Evolutionary conservation across 2,888 invertebrate genomes (phyloP).

Genomic region (Eupithecia tripunctaria): DNA sequence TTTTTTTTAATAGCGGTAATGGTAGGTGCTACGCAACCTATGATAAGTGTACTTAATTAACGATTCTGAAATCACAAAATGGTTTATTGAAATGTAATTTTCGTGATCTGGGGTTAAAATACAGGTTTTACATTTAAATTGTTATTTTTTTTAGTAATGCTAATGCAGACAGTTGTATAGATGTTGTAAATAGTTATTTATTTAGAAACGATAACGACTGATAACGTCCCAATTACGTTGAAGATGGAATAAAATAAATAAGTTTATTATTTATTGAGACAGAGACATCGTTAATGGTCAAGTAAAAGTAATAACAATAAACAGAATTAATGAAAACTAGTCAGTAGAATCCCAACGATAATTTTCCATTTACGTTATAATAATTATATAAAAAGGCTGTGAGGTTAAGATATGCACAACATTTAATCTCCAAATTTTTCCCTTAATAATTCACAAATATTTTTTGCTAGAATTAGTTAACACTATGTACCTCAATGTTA

Average conservation of each 20-base stretch:
- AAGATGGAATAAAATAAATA: slow-evolving; percentile 23
- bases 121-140: slow-evolving; percentile 27
- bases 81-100: neutral
- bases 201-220: slow-evolving; percentile 65
- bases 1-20: slow-evolving; percentile 17
- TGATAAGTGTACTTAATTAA: slow-evolving; percentile 13
- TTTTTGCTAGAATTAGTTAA: slow-evolving; percentile 17
- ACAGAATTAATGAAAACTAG: slow-evolving; percentile 1
- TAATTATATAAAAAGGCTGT: slow-evolving; percentile 31
- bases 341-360: slow-evolving; percentile 18
- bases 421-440: slow-evolving; percentile 13
- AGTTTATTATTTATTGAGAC: no score
- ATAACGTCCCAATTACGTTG: slow-evolving; percentile 54
- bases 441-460: slow-evolving; percentile 8
- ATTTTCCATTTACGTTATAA: slow-evolving; percentile 23
- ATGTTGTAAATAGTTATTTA: slow-evolving; percentile 71
- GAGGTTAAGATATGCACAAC: slow-evolving; percentile 35
- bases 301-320: slow-evolving; percentile 6
- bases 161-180: slow-evolving; percentile 61
- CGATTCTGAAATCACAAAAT: neutral
- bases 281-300: slow-evolving; percentile 18
- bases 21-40: slow-evolving; percentile 23
- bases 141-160: slow-evolving; percentile 52
- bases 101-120: slow-evolving; percentile 50
- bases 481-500: slow-evolving; percentile 30